Conservation (phyloP, 2,797 vertebrate genomes). For the Lepilemur septentrionalis region DNA sequence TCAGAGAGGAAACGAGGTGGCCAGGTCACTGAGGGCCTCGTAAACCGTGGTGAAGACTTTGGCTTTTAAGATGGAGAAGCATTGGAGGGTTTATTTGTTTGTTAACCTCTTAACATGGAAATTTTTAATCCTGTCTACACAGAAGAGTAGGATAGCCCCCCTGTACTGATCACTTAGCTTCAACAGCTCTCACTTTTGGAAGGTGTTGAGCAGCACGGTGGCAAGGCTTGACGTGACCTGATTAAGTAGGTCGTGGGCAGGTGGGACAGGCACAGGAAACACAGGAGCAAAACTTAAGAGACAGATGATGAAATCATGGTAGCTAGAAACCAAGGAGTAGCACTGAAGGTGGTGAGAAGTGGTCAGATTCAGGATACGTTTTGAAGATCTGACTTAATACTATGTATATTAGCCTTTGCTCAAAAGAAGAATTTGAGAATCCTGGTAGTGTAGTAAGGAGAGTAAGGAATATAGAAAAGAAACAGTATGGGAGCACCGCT, state of each 20-base stretch:
- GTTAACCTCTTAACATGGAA: not conserved
- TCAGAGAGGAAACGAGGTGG: not conserved
- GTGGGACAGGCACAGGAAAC: not conserved
- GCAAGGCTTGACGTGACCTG: not conserved
- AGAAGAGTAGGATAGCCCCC: not conserved
- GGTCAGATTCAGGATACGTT: not conserved
- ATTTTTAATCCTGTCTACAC: not conserved
- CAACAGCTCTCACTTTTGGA: not conserved
- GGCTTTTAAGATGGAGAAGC: not conserved
- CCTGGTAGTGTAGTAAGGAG: not conserved
- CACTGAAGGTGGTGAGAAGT: not conserved
- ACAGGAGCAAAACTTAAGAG: not conserved
- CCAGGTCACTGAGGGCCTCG: not conserved
- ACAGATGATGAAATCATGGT: not conserved
- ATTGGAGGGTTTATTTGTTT: not conserved
- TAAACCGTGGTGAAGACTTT: not conserved
- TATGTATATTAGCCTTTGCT: not conserved
- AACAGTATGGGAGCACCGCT: not conserved
- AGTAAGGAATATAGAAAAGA: not conserved
- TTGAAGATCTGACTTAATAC: not conserved
- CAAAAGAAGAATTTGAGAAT: not conserved
- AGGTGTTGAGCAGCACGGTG: not conserved
- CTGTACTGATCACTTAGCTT: not conserved
- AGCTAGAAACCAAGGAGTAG: not conserved
- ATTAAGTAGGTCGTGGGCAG: not conserved